Evolutionary conservation across 2,113 vertebrate species (phyloP).

Genomic region (Pomatorhinus ruficollis): DNA sequence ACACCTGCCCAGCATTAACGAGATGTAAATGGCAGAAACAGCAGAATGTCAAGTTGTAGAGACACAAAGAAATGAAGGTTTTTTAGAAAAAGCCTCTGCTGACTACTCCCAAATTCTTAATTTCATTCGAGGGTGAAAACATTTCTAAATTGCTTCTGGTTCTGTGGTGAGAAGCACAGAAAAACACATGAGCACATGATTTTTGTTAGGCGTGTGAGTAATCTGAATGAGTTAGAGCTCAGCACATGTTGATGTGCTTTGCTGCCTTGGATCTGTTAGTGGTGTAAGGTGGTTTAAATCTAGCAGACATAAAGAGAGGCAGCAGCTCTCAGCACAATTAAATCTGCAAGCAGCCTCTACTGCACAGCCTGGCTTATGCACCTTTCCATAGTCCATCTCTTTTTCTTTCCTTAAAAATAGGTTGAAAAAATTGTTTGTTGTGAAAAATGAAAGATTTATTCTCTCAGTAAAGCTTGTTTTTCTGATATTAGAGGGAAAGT

Average conservation of each 20-base stretch:
- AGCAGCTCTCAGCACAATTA: constrained; percentile 21
- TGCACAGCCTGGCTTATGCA: not conserved
- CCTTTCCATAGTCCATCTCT: not conserved
- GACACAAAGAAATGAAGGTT: constrained; percentile 54
- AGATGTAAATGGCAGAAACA: constrained; percentile 74
- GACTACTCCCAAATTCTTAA: constrained; percentile 59
- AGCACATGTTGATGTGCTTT: constrained; percentile 31
- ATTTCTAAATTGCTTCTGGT: constrained; percentile 38
- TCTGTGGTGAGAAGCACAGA: not conserved
- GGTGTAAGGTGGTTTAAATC: constrained; percentile 33
- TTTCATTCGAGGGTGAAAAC: constrained; percentile 60
- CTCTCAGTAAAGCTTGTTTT: not conserved
- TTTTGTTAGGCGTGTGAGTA: constrained; percentile 7
- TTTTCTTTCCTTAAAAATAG: not conserved
- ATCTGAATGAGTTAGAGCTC: constrained; percentile 29
- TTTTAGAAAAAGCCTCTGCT: constrained; percentile 49
- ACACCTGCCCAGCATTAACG: constrained; percentile 78
- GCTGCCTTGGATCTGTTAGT: constrained; percentile 16
- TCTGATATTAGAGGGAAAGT: not conserved
- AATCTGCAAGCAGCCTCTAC: constrained; percentile 12
- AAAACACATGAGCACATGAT: constrained; percentile 3
- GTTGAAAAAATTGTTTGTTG: not conserved
- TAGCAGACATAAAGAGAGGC: constrained; percentile 27
- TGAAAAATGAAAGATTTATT: not conserved
- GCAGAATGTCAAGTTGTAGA: constrained; percentile 62